Base-by-base conservation (phyloP, 2,113 vertebrate genomes). In the Scartelaos histophorus region DNA sequence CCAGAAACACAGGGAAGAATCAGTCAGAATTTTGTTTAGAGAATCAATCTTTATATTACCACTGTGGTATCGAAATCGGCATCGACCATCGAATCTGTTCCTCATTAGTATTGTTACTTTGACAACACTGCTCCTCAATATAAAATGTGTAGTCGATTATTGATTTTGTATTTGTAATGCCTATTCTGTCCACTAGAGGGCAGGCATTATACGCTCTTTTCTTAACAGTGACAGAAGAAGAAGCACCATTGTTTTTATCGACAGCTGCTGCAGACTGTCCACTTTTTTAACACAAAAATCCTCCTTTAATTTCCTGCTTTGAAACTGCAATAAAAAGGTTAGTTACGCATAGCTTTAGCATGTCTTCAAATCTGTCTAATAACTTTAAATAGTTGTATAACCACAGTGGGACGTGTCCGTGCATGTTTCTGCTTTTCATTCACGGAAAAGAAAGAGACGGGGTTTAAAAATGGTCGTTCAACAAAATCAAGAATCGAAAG, bases 211-310 rank as follows among this genome's bases (percentile, higher is more conserved):
- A 7, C 6, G 0, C 17, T 51, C 49, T 51, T n/a, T 2, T 10
- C 17, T 19, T 51, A 11, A 58, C 0, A 10, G 17, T 34, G 10
- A 54, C 13, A 67, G 34, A 47, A n/a, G 73, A 87, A 64, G 74
- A 73, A 46, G 5, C 43, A 17, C 35, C 54, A 3, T 67, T 79
- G 62, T 74, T 74, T 38, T 67, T 51, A 7, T 70, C 13, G 7
- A 0, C 25, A 46, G 24, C 17, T 38, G 24, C 25, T 19, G 17
- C 58, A 17, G 24, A n/a, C 6, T 10, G 54, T 11, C 54, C 43
- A 11, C 1, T 3, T 13, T 17, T 51, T 11, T 2, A 2, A 17
- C 9, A 10, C 12, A 17, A 34, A n/a, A 17, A 19, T n/a, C 34
- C 34, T 7, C 1, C 10, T 34, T 38, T 64, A 12, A 12, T 29